Base-by-base conservation (phyloP, 1,140 invertebrate genomes). In the Bombus soroeensis region DNA sequence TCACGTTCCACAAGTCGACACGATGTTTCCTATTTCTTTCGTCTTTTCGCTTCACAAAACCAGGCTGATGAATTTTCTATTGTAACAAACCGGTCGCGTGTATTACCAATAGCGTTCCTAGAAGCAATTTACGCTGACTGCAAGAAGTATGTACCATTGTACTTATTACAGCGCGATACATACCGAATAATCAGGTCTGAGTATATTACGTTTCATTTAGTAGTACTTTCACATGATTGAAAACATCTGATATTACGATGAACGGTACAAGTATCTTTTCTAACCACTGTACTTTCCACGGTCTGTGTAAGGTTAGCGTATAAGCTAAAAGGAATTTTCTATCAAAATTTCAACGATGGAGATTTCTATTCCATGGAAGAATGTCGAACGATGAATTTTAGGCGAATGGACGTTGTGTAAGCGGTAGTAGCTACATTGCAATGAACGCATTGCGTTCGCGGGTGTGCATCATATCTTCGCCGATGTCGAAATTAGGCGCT, bases 1-100 rank as follows among this genome's bases (percentile, higher is more conserved):
- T 71, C 53, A 18, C 32, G 37, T 37, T 32, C 12, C 39, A 18
- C 66, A 3, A 59, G 53, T 62, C 37, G 22, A 62, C 37, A 8
- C 66, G n/a, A 43, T 78, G 62, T 79, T 75, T 75, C 41, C 57
- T 47, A 75, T 8, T 43, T 43, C 34, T 72, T 78, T 64, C 25
- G 25, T 13, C 2, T 74, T 32, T 15, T 47, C 28, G 75, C 34
- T 6, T 43, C 73, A 15, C 37, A n/a, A 37, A 28, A 47, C 64
- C 25, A 3, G 28, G 47, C 37, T 62, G 59, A 87, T 57, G 39
- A 75, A 59, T 22, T 34, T 70, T 22, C 73, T 62, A 76, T 76
- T 86, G 72, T 59, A 32, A 85, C 8, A 81, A 13, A 39, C 10
- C 10, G 25, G 28, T 25, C 18, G 18, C n/a, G 72, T 74, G 22